These are phyloP conservation scores for Trachelus tabidus DNA, from an alignment of 2,888 invertebrate genomes.

Conservation along the genomic window DNA sequence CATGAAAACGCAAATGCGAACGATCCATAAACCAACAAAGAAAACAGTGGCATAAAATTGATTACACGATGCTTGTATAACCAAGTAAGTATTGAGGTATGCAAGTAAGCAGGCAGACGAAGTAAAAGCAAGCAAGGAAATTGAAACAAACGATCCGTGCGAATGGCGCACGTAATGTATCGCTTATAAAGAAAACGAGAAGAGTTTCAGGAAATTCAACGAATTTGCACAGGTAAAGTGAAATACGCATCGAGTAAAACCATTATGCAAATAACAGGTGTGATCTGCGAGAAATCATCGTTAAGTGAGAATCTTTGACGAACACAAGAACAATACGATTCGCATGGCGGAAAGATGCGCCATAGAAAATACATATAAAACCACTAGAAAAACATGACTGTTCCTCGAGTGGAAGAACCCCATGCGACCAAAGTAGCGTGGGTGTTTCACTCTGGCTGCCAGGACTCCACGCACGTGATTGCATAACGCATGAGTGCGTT, in stretches of 20 bases:
- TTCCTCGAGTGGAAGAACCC: not conserved
- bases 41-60: slow-evolving; percentile 4
- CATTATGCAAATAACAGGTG: not conserved
- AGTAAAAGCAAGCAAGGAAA: not conserved
- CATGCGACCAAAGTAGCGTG: slow-evolving; percentile 12
- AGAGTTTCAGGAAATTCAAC: not conserved
- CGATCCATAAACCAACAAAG: not conserved
- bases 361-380: not conserved
- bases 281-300: not conserved
- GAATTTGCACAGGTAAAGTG: not conserved
- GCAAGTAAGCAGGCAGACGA: not conserved
- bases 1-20: not conserved
- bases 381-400: not conserved
- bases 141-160: not conserved
- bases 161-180: not conserved
- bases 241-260: not conserved
- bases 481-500: slow-evolving; percentile 34
- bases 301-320: not conserved
- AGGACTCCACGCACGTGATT: slow-evolving; percentile 38
- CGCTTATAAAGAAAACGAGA: not conserved
- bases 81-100: slow-evolving; percentile 1
- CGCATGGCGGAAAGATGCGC: not conserved
- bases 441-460: slow-evolving; percentile 35
- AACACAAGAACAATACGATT: not conserved
- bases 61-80: slow-evolving; percentile 10